A percentile compares a stretch with the other conserved stretches of the same genome.
Conservation (phyloP, 2,888 invertebrate genomes). For the Melanargia galathea region DNA sequence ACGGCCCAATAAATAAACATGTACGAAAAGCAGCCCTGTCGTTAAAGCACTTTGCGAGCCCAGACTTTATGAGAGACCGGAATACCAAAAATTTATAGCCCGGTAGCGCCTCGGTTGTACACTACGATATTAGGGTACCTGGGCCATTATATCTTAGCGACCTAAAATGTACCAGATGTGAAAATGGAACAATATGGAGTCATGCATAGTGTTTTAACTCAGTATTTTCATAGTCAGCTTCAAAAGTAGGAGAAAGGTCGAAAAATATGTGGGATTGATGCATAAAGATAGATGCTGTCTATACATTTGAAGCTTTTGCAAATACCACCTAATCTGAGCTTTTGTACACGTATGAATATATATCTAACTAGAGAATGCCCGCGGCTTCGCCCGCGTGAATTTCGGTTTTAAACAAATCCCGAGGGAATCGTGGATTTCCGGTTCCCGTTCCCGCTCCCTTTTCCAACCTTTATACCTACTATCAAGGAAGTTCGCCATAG, state of each 20-base stretch:
- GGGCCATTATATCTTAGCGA: background rate
- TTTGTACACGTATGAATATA: too few relatives aligned
- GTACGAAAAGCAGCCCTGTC: conserved; percentile 17
- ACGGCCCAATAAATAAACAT: background rate
- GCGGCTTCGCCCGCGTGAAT: too few relatives aligned
- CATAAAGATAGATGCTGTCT: too few relatives aligned
- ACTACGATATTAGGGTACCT: conserved; percentile 14
- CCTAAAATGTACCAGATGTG: conserved; percentile 1
- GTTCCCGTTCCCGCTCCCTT: too few relatives aligned
- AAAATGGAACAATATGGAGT: background rate
- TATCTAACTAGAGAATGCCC: too few relatives aligned
- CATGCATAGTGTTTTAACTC: background rate
- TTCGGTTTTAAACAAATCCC: too few relatives aligned
- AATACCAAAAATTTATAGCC: conserved; percentile 42
- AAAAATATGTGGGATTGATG: background rate
- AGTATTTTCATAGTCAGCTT: background rate
- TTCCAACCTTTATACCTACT: too few relatives aligned
- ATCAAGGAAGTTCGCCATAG: too few relatives aligned
- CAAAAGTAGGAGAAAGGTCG: background rate
- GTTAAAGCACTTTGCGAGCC: conserved; percentile 33
- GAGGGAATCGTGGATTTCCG: too few relatives aligned
- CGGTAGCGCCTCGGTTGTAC: conserved; percentile 23
- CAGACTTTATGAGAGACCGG: conserved; percentile 42
- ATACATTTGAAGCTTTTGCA: too few relatives aligned
- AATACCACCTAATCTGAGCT: too few relatives aligned